Evolutionary conservation across 2,888 invertebrate species (phyloP), one percentile per base, ranked within the genome.

Genomic region (Parascotia fuliginaria): DNA sequence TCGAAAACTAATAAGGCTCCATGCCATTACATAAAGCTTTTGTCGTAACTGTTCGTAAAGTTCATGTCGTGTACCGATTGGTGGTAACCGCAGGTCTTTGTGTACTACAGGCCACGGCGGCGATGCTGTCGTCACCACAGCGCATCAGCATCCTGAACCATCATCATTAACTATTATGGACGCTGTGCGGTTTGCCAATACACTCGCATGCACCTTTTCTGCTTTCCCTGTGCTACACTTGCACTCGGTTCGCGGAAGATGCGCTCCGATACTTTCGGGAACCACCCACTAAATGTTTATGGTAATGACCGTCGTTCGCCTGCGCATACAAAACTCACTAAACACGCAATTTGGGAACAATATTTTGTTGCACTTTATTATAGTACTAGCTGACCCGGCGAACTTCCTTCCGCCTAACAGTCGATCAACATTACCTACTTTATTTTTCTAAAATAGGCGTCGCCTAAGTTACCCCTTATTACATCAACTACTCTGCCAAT

Each of bases 281-380:
- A 64, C 15, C 38, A 14, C 32, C 24, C 28, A 34, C 46, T 66
- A 67, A 63, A 56, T 67, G 68, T 65, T 55, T 67, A 66, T 63
- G 53, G 42, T 66, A 63, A 63, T 65, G 44, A 31, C 15, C 40
- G 34, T 47, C 45, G 55, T 63, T 72, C 70, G 69, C 56, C 42
- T 42, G 64, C 56, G 63, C 68, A 67, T 67, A 60, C 40, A 42
- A 34, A 37, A 29, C 49, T 39, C 51, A 14, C 42, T 59, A 50
- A 66, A 53, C 42, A 48, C 28, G 55, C 47, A 48, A 46, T 66
- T 58, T 48, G 43, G 45, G 36, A 43, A 50, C 24, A 53, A 52
- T 55, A 65, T 36, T 54, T 61, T 49, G 59, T 46, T 51, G 39
- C 15, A 37, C 22, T 31, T 46, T 59, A 54, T 62, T 9, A 12